Evolutionary conservation across 2,888 invertebrate species (phyloP), one percentile per base, ranked within the genome.

Genomic region (Dryobotodes eremita): DNA sequence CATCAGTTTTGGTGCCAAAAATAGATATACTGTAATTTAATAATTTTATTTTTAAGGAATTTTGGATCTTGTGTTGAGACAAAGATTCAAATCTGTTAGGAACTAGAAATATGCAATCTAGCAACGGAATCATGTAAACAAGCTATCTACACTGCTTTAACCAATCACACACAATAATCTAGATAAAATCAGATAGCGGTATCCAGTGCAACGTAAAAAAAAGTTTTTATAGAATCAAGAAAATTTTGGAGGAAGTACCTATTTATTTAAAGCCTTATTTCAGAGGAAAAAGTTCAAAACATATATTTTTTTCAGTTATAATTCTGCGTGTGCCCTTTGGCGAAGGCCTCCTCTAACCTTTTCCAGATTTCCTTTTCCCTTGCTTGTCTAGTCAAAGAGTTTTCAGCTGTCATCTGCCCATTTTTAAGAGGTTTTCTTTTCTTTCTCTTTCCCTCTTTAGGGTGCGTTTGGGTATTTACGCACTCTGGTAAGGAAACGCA

Each of bases 131-230:
- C 69, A 69, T 69, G 75, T 75, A 59, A 80, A 74, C 69, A 53
- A 69, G 57, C 50, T 74, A 80, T 73, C 62, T 68, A 42, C 36
- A 74, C 55, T 66, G n/a, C 57, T 74, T 53, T n/a, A 36, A 50
- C 46, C 64, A 57, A 74, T 69, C 55, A 55, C 68, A 74, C 80
- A 69, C 61, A 73, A 80, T 80, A 42, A 80, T 80, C 64, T 70
- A 64, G 69, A 80, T 74, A 80, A 80, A 64, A 59, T 31, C 15
- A 26, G 65, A 65, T 79, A 71, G 5, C 26, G 3, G 36, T 31
- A 71, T 46, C 23, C 20, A 79, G 31, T 65, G 42, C 11, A 50
- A 50, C 50, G n/a, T 42, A 23, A 8, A 11, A 20, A n/a, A 36
- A 31, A 0, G 36, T 61, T 68, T 68, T 77, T 31, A 66, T 11